A percentile compares a stretch with the other conserved stretches of the same genome.
phyloP scores from a whole-genome alignment of 2,113 vertebrate species.

The Epinephelus moara region DNA sequence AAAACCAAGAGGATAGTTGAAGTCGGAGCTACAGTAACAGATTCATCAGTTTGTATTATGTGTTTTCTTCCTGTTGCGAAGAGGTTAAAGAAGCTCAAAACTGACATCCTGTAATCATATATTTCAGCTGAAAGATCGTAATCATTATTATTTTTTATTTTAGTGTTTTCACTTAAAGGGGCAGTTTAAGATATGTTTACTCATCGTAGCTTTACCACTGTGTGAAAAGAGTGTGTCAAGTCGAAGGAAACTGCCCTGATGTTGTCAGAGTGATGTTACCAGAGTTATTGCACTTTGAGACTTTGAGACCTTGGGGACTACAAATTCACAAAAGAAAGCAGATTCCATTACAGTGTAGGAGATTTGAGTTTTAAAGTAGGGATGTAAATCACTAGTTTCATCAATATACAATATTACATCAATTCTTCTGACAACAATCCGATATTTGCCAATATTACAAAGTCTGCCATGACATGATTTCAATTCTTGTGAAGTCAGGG shows the following conservation, averaged over 20 bases:
- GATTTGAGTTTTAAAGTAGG: too few relatives aligned
- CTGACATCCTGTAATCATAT: constrained; percentile 6
- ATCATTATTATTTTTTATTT: neutral
- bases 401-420: too few relatives aligned
- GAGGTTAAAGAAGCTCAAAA: neutral
- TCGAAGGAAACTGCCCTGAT: constrained; percentile 22
- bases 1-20: constrained; percentile 35
- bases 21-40: neutral
- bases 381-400: too few relatives aligned
- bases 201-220: neutral
- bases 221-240: constrained; percentile 6
- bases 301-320: neutral
- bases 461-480: too few relatives aligned
- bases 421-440: too few relatives aligned
- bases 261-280: constrained; percentile 13
- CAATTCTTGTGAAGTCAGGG: too few relatives aligned
- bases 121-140: neutral
- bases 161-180: neutral
- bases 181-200: neutral
- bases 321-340: neutral
- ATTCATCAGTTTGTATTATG: constrained; percentile 7
- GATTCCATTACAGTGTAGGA: too few relatives aligned
- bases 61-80: neutral
- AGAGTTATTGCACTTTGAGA: neutral
- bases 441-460: too few relatives aligned